Base-by-base conservation (phyloP, 2,797 vertebrate genomes). In the Apodemus agrarius region DNA sequence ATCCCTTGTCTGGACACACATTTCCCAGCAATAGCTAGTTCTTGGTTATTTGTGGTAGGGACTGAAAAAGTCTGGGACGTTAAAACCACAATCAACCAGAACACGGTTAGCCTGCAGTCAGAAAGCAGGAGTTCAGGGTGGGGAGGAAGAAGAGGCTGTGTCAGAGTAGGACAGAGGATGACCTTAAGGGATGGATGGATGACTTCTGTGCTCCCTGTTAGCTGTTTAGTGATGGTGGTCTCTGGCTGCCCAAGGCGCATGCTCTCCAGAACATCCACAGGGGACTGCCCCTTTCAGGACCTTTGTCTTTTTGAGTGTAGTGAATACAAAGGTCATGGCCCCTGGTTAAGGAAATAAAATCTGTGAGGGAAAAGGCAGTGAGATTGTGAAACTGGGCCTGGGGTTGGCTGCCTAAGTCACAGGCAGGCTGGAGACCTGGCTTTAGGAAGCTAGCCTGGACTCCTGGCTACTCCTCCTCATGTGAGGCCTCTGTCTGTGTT, bases 31-130 rank as follows among this genome's bases (percentile, higher is more conserved):
- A 59, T 67, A 75, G 29, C 69, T 89, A 43, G 0, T 85, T 74
- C 57, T 93, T 72, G 89, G 46, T 92, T 82, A 52, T 40, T 49
- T 84, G 37, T 57, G 46, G 31, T 75, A 11, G 81, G 24, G 49
- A 61, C 74, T 93, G 65, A 94, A 74, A 84, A 75, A 52, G 43
- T 37, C 37, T 89, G 69, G 79, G 86, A 87, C 29, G 26, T 75
- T 74, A 52, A 54, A 52, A 40, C 21, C 76, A 22, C 24, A 40
- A 43, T 87, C 46, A 34, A 26, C n/a, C 9, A 46, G 49, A 85
- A 29, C 75, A 29, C 65, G 69, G 17, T 49, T 43, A 37, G 49
- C 43, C 46, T 78, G 63, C 43, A 92, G 26, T 89, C 31, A 54
- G 54, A 78, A 37, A 54, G 11, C 14, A 21, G 10, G 43, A 81